Evolutionary conservation across 1,140 invertebrate species (phyloP), one percentile per base, ranked within the genome.

Genomic region (Cryptotermes secundus): DNA sequence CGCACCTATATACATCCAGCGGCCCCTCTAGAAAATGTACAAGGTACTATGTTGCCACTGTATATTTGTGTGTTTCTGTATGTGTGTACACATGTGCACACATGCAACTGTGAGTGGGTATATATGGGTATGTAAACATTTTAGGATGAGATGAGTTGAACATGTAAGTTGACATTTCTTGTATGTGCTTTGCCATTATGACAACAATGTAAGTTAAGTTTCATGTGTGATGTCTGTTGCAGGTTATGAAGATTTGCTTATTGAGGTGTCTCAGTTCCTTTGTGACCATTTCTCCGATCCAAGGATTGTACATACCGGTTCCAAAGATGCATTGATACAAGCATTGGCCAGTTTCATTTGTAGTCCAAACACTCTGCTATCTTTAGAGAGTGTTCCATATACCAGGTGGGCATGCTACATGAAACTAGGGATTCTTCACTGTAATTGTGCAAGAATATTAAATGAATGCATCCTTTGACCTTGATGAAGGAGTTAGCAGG

Each of bases 311-410:
- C 92, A 95, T 86, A 93, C 93, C 53, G 95, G 95, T 85, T 92
- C 94, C 1, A 94, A 95, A 84, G 96, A 96, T 86, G 94, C 93
- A 0, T 87, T 97, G 7, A 93, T 96, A 7, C 93, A 96, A 86
- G 94, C 95, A 0, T 87, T 97, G 31, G 95, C 95, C n/a, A 92
- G 92, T 82, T 94, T 95, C 81, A 93, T 93, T 0, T 94, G 93
- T 24, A 92, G 92, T 88, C 88, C 91, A 3, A 89, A 91, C 83
- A 94, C 92, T 81, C 89, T 93, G 35, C 90, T 92, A 38, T 91
- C 92, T 3, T 86, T 96, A n/a, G 95, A 96, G 87, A 91, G 88
- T 80, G 91, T 95, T 79, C 91, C 92, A 3, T 81, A 90, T 85
- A 90, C 92, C 79, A 91, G 88, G 89, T 91, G 88, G 87, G 88